A percentile compares a stretch with the other conserved stretches of the same genome.
phyloP scores from a whole-genome alignment of 2,888 invertebrate genomes.

The Mesoligia furuncula region DNA sequence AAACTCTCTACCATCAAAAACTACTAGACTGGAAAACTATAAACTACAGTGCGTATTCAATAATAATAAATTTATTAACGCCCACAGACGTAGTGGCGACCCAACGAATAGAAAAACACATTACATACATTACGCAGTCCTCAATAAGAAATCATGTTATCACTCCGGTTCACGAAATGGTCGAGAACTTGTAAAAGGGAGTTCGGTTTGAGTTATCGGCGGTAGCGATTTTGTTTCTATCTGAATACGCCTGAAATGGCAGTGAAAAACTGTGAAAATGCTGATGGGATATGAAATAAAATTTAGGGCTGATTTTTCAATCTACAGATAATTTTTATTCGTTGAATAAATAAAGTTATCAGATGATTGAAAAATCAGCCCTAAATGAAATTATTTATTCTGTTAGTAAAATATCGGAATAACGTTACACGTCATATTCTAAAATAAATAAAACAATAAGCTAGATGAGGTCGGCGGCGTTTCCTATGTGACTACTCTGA shows the following conservation, averaged over 20 bases:
- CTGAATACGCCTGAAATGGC: neutral
- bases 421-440: too few relatives aligned
- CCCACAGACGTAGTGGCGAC: slow-evolving; percentile 69
- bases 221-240: slow-evolving; percentile 12
- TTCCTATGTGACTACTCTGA: too few relatives aligned
- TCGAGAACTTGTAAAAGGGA: slow-evolving; percentile 59
- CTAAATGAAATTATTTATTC: too few relatives aligned
- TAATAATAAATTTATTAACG: slow-evolving; percentile 50
- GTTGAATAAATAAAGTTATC: too few relatives aligned
- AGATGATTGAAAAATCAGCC: too few relatives aligned
- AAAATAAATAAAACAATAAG: too few relatives aligned
- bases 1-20: slow-evolving; percentile 1
- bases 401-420: too few relatives aligned
- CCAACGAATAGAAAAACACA: slow-evolving; percentile 69
- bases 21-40: slow-evolving; percentile 51
- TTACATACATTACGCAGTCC: slow-evolving; percentile 70
- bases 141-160: slow-evolving; percentile 77
- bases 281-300: neutral
- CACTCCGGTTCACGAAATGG: slow-evolving; percentile 69
- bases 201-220: slow-evolving; percentile 48
- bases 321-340: too few relatives aligned
- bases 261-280: neutral
- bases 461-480: too few relatives aligned
- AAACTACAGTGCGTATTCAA: slow-evolving; percentile 48
- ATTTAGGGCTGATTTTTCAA: too few relatives aligned